phyloP scores from a whole-genome alignment of 2,888 invertebrate genomes.

The Chesias legatella region DNA sequence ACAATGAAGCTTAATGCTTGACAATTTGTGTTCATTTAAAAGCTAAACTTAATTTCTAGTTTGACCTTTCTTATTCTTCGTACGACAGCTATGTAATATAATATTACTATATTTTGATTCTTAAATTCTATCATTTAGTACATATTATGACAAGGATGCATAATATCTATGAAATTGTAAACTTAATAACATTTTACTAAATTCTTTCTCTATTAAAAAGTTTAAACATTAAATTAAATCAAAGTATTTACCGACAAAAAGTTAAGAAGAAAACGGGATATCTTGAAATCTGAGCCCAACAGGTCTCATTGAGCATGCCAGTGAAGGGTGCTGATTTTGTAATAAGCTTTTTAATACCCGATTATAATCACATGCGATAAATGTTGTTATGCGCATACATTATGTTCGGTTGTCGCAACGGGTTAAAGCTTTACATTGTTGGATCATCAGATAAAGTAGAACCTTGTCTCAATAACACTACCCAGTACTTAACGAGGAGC shows the following conservation, averaged over 20 bases:
- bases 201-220: no score
- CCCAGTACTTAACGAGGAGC: conserved; percentile 1
- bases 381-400: conserved; percentile 52
- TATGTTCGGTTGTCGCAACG: conserved; percentile 49
- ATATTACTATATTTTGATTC: no score
- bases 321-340: conserved; percentile 35
- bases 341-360: conserved; percentile 32
- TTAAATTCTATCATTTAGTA: no score
- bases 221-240: no score
- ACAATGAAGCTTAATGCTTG: no score
- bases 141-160: no score
- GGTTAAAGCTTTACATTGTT: conserved; percentile 36
- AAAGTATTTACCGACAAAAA: neutral
- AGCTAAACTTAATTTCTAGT: no score
- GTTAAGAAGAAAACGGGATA: conserved; percentile 10
- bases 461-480: conserved; percentile 15
- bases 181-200: no score
- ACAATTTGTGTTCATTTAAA: no score
- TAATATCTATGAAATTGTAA: no score
- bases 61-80: no score
- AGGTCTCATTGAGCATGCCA: conserved; percentile 20
- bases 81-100: no score
- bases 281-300: conserved; percentile 25
- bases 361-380: conserved; percentile 35
- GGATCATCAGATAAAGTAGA: conserved; percentile 15